Base-by-base conservation (phyloP, 2,888 invertebrate genomes). In the Agrilus cyanescens region DNA sequence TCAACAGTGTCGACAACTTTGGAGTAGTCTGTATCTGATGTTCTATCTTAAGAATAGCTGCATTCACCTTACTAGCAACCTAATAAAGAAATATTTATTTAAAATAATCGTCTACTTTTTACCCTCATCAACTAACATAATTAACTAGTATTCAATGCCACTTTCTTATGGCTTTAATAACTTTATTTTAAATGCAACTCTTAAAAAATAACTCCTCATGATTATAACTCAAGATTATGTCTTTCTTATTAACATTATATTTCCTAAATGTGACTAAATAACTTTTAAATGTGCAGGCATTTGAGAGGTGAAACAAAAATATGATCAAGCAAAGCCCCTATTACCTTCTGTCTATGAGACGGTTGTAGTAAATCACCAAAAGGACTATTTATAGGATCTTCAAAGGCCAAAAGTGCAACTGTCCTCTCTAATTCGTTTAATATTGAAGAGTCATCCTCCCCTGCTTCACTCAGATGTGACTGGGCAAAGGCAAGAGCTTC, bases 41-140 rank as follows among this genome's bases (percentile, higher is more conserved):
- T 63, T 96, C 94, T 71, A 86, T 85, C 63, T 91, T 88, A 41
- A 97, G 70, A 55, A 97, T 94, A n/a, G 96, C 95, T 38, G 95
- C 90, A 68, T 97, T 97, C 13, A 97, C 74, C 71, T 96, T 95
- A 70, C 94, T 94, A 15, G 96, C 96, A 60, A 96, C 86, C 86
- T 87, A 61, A 33, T 57, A 61, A 50, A 37, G 10, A 25, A 25
- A 25, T 10, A 10, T 2, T 20, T 20, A 5, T 20, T 2, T 10
- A 25, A 16, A n/a, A n/a, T n/a, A n/a, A n/a, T n/a, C n/a, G n/a
- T n/a, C n/a, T n/a, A n/a, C n/a, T n/a, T n/a, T n/a, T n/a, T n/a
- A n/a, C n/a, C n/a, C n/a, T n/a, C n/a, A n/a, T n/a, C n/a, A n/a
- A n/a, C n/a, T n/a, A n/a, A n/a, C n/a, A n/a, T n/a, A n/a, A n/a